Base-by-base conservation (phyloP, 2,888 invertebrate species). In the Leucozona laternaria region DNA sequence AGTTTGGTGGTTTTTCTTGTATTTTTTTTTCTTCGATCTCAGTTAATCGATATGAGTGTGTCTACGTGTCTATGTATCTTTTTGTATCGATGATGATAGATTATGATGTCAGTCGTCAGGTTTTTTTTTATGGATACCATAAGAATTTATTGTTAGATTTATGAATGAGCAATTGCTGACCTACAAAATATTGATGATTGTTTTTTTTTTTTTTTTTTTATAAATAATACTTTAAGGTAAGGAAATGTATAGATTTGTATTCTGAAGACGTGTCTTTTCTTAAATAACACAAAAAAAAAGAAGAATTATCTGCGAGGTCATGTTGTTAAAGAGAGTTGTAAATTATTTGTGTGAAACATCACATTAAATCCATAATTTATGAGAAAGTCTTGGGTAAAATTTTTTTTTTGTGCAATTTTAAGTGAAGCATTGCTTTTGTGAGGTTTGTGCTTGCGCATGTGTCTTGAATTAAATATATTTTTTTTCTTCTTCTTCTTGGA, bases 101-200 rank as follows among this genome's bases (percentile, higher is more conserved):
- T 70, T 71, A 75, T 79, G 83, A 79, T 76, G 71, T 84, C 79
- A 79, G 73, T 40, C 15, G 45, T 31, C 17, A 66, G 8, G 15
- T 60, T 60, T 6, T 37, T 37, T 60, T 22, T 37, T 60, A 60
- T 25, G 37, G 3, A 22, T 11, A 68, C 50, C 5, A 68, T 48
- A 68, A 34, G 50, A 50, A 50, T 66, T 66, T 66, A 48, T 48
- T 66, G 48, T 45, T 64, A 45, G 31, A 48, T 66, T 20, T n/a
- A 53, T 68, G 68, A 68, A 53, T 68, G 68, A 53, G 37, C 50
- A 68, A 37, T 53, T 68, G 53, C n/a, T 68, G 68, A 68, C 68
- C 68, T 40, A 68, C 68, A 68, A 68, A 66, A 11, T 34, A 31
- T 53, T 28, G 53, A 53, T 53, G n/a, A n/a, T 64, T 62, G 11